phyloP scores from a whole-genome alignment of 2,888 invertebrate species.

The Sphinx pinastri region DNA sequence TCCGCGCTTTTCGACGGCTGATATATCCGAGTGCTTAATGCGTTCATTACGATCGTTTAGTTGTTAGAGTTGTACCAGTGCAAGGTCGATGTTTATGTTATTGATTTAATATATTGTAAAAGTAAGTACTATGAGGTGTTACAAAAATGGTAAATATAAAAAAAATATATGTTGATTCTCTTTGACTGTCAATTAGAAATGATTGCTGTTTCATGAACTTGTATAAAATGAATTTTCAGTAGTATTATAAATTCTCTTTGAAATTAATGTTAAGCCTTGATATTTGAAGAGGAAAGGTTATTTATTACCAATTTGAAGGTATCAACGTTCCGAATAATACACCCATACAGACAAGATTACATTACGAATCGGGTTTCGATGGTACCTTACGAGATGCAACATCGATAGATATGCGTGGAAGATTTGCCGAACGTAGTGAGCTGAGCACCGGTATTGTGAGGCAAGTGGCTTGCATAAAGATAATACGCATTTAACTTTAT shows the following conservation, averaged over 20 bases:
- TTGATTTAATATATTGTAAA: slow-evolving; percentile 9
- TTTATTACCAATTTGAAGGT: slow-evolving; percentile 31
- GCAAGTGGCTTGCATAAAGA: slow-evolving; percentile 83
- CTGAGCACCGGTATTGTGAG: slow-evolving; percentile 76
- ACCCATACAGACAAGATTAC: slow-evolving; percentile 35
- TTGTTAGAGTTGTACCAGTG: slow-evolving; percentile 50
- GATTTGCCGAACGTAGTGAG: slow-evolving; percentile 73
- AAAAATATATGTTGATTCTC: neutral
- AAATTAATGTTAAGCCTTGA: neutral
- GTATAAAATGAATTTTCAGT: too few relatives aligned
- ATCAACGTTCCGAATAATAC: slow-evolving; percentile 44
- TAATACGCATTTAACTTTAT: slow-evolving; percentile 78
- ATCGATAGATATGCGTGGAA: slow-evolving; percentile 76
- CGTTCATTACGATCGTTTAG: slow-evolving; percentile 76
- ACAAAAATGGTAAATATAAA: neutral
- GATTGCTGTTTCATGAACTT: neutral
- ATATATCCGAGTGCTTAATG: slow-evolving; percentile 79
- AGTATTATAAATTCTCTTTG: neutral
- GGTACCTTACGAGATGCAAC: slow-evolving; percentile 70
- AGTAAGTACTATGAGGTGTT: neutral
- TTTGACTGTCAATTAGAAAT: neutral
- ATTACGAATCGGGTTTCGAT: slow-evolving; percentile 56
- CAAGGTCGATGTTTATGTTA: slow-evolving; percentile 32
- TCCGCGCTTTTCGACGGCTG: slow-evolving; percentile 67
- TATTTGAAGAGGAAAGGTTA: neutral